Base-by-base conservation (phyloP, 2,113 vertebrate species). In the Atherinomorus stipes region DNA sequence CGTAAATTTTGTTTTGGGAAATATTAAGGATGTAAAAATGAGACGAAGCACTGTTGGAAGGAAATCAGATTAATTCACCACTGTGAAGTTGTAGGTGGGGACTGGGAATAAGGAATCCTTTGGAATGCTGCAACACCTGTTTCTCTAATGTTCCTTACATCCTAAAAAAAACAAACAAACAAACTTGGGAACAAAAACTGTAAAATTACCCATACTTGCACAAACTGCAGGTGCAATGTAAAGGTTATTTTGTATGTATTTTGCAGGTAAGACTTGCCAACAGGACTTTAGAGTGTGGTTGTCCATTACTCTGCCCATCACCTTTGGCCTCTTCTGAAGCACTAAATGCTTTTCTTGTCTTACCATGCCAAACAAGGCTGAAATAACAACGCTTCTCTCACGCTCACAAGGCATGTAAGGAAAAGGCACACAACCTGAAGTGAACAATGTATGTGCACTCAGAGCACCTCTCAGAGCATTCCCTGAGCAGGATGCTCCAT, bases 401-500 rank as follows among this genome's bases (percentile, higher is more conserved):
- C 61, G 62, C 90, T 90, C 73, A 37, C 68, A 79, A 85, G 86
- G 73, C 85, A 79, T 76, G 71, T 73, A 80, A 76, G 84, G 85
- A 90, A 87, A 88, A 85, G 90, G 89, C 89, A 85, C 82, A 89
- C 72, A 66, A 85, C 80, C 87, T 81, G 70, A 77, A 87, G 80
- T 83, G 87, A 91, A 91, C 91, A 90, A 89, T 90, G 84, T 73
- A 26, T 73, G 87, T 85, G 87, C 92, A 90, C 89, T 91, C 85
- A 91, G 79, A 80, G 84, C 83, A 64, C 71, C 90, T 88, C 76
- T 87, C 84, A 87, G 70, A 84, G 81, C 88, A 72, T 78, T 90
- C 90, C 86, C 85, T 2, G 64, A 78, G 88, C 88, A 83, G 83
- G 81, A 89, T 84, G 87, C 86, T 80, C 63, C 74, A 65, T 83